Conservation (phyloP, 2,797 vertebrate genomes). For the Sebastiscus albofasciatus region DNA sequence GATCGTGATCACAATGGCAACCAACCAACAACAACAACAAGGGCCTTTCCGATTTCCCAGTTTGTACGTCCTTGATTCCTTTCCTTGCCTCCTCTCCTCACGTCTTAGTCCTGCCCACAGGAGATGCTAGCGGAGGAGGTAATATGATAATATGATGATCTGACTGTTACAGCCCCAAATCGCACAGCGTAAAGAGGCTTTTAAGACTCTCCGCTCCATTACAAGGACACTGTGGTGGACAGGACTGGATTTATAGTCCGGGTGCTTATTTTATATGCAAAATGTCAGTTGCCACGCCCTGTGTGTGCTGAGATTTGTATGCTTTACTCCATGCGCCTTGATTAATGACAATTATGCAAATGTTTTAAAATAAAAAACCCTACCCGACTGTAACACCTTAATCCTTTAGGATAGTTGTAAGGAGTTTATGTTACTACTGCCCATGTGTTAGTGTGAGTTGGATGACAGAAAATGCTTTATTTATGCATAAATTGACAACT, state of each 20-base stretch:
- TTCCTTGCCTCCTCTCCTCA: no score
- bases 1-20: no score
- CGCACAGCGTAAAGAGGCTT: background rate
- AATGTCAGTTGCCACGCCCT: conserved; percentile 14
- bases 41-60: no score
- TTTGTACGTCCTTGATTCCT: no score
- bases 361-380: background rate
- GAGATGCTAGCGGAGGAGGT: no score
- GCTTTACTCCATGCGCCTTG: conserved; percentile 12
- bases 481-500: background rate
- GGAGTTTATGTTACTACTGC: background rate
- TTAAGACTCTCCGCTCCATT: background rate
- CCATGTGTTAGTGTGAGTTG: background rate
- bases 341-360: conserved; percentile 30
- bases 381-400: background rate
- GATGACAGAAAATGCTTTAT: conserved; percentile 8
- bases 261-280: conserved; percentile 29
- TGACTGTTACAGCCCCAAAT: background rate
- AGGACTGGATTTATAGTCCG: conserved; percentile 21
- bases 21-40: no score
- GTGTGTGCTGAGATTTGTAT: conserved; percentile 8
- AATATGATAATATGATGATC: background rate
- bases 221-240: background rate
- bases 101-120: no score
- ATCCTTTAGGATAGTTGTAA: background rate